A percentile compares a stretch with the other conserved stretches of the same genome.
phyloP scores from a whole-genome alignment of 2,888 invertebrate species.

The Tuta absoluta region DNA sequence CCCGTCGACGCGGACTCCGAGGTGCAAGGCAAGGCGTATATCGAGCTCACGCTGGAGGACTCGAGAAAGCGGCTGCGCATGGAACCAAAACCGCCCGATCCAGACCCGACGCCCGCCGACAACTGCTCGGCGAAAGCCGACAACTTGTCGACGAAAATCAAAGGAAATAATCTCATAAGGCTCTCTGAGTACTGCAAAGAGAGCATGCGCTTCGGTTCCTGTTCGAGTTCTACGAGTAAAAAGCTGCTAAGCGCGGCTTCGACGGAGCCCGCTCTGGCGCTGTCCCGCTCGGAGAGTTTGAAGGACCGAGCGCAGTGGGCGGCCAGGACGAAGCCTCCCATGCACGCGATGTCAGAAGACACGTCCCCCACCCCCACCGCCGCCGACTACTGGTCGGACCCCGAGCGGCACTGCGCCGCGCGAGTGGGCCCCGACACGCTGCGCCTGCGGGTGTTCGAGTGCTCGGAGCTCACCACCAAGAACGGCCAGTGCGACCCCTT shows the following conservation, averaged over 20 bases:
- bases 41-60: slow-evolving; percentile 87
- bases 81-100: slow-evolving; percentile 77
- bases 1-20: slow-evolving; percentile 94
- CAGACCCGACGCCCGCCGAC: slow-evolving; percentile 55
- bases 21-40: slow-evolving; percentile 94
- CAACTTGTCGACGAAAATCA: slow-evolving; percentile 59
- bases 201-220: slow-evolving; percentile 74
- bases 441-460: slow-evolving; percentile 88
- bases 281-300: slow-evolving; percentile 75
- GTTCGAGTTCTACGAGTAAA: slow-evolving; percentile 75
- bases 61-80: slow-evolving; percentile 75
- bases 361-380: slow-evolving; percentile 69
- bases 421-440: slow-evolving; percentile 73
- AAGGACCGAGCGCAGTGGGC: slow-evolving; percentile 73
- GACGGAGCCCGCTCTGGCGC: slow-evolving; percentile 66
- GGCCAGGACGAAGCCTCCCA: slow-evolving; percentile 64
- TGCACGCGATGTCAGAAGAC: slow-evolving; percentile 73
- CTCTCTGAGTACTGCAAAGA: slow-evolving; percentile 76
- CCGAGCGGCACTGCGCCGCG: slow-evolving; percentile 73
- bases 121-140: slow-evolving; percentile 60
- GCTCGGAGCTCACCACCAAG: slow-evolving; percentile 92
- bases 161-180: slow-evolving; percentile 70
- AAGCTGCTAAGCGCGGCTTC: slow-evolving; percentile 66
- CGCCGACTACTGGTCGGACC: slow-evolving; percentile 78
- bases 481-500: slow-evolving; percentile 96